Percentiles rank a stretch among this genome's conserved stretches.
These are phyloP conservation scores for Pogonomyrmex californicus DNA, from an alignment of 1,140 invertebrate species.

Conservation along the genomic window DNA sequence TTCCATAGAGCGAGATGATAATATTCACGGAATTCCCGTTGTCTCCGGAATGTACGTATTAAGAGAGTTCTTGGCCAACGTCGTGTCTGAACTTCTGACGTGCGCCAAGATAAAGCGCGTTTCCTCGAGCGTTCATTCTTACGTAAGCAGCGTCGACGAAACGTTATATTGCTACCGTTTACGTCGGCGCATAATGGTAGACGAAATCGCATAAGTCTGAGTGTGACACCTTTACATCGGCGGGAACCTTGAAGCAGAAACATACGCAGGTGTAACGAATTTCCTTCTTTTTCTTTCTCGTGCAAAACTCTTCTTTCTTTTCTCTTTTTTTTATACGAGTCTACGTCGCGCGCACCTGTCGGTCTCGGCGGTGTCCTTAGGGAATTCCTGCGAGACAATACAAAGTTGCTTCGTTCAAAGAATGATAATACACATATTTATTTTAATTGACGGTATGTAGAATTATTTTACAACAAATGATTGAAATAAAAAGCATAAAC, in stretches of 20 bases:
- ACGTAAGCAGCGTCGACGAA: conserved; percentile 44
- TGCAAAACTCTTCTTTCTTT: background rate
- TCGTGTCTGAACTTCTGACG: conserved; percentile 52
- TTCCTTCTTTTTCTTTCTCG: conserved; percentile 28
- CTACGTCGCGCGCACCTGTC: conserved; percentile 58
- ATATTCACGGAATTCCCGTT: conserved; percentile 63
- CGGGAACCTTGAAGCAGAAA: conserved; percentile 45
- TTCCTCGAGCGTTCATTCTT: conserved; percentile 37
- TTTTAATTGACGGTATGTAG: conserved; percentile 6
- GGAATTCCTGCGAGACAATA: conserved; percentile 41
- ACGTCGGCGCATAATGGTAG: conserved; percentile 46
- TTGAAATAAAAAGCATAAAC: no score
- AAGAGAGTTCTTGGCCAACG: conserved; percentile 44
- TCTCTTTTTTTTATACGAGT: background rate
- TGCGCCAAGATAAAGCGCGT: conserved; percentile 33
- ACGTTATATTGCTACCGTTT: conserved; percentile 59
- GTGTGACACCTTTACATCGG: conserved; percentile 6
- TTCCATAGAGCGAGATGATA: conserved; percentile 29
- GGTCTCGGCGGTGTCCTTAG: conserved; percentile 35
- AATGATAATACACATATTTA: background rate
- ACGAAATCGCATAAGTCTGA: conserved; percentile 20
- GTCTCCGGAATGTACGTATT: conserved; percentile 64
- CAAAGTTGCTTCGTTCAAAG: background rate
- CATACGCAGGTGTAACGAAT: conserved; percentile 66
- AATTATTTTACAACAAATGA: background rate